Percentiles rank a stretch among this genome's conserved stretches.
Evolutionary conservation across 2,888 invertebrate genomes (phyloP).

Genomic region (Lysandra coridon): DNA sequence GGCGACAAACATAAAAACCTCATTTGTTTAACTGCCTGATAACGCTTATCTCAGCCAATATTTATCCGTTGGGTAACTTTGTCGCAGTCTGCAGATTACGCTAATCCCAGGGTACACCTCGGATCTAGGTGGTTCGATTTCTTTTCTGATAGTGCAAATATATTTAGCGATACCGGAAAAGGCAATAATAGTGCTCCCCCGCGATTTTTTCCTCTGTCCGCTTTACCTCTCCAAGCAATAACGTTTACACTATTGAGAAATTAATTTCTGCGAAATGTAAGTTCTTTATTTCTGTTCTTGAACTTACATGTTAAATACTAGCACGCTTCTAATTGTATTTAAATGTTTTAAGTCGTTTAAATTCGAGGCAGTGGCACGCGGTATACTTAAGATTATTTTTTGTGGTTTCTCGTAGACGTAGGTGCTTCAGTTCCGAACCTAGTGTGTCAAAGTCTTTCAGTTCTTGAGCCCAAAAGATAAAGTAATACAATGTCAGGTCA

Average conservation of each 20-base stretch:
- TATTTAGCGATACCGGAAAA: constrained; percentile 1
- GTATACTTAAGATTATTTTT: neutral
- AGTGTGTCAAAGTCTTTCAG: too few species aligned
- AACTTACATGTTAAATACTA: neutral
- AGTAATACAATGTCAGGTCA: neutral
- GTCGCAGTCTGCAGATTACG: neutral
- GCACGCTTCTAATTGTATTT: neutral
- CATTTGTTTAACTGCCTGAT: neutral
- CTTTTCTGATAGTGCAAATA: neutral
- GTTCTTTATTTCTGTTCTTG: constrained; percentile 2
- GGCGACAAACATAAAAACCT: constrained; percentile 1
- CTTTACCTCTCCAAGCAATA: neutral
- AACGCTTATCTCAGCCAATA: neutral
- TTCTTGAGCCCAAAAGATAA: too few species aligned
- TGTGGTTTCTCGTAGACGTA: too few species aligned
- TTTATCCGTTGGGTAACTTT: neutral
- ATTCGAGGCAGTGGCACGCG: neutral
- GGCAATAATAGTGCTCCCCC: neutral
- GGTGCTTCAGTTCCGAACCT: neutral
- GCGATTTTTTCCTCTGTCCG: constrained; percentile 3
- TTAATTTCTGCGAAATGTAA: neutral
- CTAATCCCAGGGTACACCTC: neutral
- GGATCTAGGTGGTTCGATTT: neutral
- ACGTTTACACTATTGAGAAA: neutral
- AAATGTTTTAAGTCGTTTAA: neutral